phyloP scores from a whole-genome alignment of 2,888 invertebrate species.

The Ametastegia equiseti region DNA sequence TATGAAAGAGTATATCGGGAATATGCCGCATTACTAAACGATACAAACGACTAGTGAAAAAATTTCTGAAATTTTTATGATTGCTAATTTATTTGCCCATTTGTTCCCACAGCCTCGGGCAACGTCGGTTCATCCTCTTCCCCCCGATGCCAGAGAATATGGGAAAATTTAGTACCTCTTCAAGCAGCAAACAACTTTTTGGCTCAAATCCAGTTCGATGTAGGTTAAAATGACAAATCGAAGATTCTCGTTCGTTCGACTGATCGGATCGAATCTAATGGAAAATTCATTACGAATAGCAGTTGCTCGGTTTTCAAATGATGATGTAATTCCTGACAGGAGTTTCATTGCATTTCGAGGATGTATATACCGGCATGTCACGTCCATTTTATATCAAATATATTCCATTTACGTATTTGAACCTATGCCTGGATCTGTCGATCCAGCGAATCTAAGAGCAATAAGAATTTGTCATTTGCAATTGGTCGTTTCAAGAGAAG shows the following conservation, averaged over 20 bases:
- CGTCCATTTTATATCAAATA: neutral
- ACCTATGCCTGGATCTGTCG: neutral
- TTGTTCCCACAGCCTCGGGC: neutral
- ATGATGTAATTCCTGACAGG: neutral
- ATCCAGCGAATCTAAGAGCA: neutral
- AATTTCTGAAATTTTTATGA: neutral
- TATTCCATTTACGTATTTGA: neutral
- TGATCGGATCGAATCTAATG: neutral
- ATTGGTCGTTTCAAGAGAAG: neutral
- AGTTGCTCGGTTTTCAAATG: neutral
- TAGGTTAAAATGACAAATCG: constrained; percentile 14
- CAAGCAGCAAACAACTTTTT: neutral
- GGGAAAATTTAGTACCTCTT: neutral
- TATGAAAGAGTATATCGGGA: neutral
- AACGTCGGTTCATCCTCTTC: neutral
- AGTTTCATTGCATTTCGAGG: neutral
- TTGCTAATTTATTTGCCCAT: neutral
- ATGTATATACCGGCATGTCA: no score
- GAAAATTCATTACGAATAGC: neutral
- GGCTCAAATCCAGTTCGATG: neutral
- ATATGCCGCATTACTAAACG: neutral
- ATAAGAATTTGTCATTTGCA: neutral
- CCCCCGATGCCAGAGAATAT: neutral
- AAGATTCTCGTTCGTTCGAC: neutral
- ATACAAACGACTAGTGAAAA: neutral